These are phyloP conservation scores for Drosophila niveifrons DNA, from an alignment of 2,888 invertebrate species.

Conservation along the genomic window DNA sequence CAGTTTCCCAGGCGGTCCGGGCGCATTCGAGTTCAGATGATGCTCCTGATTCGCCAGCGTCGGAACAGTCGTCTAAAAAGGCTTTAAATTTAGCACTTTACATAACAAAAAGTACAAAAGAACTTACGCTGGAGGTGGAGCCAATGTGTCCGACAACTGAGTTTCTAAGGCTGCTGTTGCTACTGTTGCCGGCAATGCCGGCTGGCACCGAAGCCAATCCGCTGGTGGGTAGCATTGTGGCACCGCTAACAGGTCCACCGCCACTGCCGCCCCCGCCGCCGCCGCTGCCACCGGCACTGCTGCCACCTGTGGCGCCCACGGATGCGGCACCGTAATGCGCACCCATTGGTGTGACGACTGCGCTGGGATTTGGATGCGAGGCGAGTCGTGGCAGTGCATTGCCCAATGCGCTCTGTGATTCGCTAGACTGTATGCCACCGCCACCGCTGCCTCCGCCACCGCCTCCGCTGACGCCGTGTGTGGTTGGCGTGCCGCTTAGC, in stretches of 20 bases:
- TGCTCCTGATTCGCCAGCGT: constrained; percentile 82
- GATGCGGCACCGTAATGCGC: constrained; percentile 42
- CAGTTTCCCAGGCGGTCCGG: constrained; percentile 84
- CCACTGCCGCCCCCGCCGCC: constrained; percentile 51
- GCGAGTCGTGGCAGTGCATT: constrained; percentile 87
- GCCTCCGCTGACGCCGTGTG: constrained; percentile 70
- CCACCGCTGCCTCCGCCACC: constrained; percentile 39
- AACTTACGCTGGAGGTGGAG: constrained; percentile 72
- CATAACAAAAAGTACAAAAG: not conserved
- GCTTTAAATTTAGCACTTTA: no score
- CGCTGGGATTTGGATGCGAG: constrained; percentile 84
- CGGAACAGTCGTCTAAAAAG: constrained; percentile 71
- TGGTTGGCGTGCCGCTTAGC: constrained; percentile 84
- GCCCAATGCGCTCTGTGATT: constrained; percentile 55
- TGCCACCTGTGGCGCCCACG: constrained; percentile 57
- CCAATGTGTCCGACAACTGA: constrained; percentile 75
- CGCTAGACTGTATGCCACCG: constrained; percentile 46
- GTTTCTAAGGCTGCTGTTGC: constrained; percentile 74
- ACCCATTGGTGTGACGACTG: constrained; percentile 46
- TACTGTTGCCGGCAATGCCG: constrained; percentile 62
- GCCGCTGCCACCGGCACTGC: constrained; percentile 53
- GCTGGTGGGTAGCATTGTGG: constrained; percentile 81
- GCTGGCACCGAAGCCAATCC: constrained; percentile 76
- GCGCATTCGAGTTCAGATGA: constrained; percentile 85
- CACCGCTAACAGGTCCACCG: constrained; percentile 77